phyloP scores from a whole-genome alignment of 2,113 vertebrate species.

The Toxotes jaculatrix region DNA sequence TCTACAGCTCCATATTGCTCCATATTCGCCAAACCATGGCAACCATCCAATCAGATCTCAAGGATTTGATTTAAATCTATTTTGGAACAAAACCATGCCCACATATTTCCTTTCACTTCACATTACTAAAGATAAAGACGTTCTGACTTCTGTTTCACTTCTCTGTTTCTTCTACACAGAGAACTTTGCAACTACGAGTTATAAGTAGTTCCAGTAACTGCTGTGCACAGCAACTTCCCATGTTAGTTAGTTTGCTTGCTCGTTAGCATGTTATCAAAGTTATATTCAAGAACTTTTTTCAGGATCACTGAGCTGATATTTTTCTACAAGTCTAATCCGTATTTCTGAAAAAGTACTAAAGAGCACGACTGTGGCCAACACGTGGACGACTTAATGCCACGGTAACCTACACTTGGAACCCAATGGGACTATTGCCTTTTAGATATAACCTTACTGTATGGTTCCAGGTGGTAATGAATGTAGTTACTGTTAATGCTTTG shows the following conservation, averaged over 20 bases:
- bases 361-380: slow-evolving; percentile 3
- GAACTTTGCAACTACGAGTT: background rate
- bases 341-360: background rate
- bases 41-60: background rate
- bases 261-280: background rate
- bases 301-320: background rate
- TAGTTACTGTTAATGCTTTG: slow-evolving; percentile 21
- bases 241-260: background rate
- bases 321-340: background rate
- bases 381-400: background rate
- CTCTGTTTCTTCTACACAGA: background rate
- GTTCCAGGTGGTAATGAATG: slow-evolving; percentile 22
- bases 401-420: background rate
- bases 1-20: background rate
- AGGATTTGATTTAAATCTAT: background rate
- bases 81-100: background rate
- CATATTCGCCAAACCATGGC: background rate
- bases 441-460: background rate
- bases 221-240: background rate
- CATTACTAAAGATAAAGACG: background rate
- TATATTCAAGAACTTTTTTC: background rate
- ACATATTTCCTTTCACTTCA: background rate
- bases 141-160: background rate
- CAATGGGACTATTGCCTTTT: background rate
- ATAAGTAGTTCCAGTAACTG: slow-evolving; percentile 1